A percentile compares a stretch with the other conserved stretches of the same genome.
Conservation (phyloP, 2,888 invertebrate genomes). For the Microctonus hyperodae region DNA sequence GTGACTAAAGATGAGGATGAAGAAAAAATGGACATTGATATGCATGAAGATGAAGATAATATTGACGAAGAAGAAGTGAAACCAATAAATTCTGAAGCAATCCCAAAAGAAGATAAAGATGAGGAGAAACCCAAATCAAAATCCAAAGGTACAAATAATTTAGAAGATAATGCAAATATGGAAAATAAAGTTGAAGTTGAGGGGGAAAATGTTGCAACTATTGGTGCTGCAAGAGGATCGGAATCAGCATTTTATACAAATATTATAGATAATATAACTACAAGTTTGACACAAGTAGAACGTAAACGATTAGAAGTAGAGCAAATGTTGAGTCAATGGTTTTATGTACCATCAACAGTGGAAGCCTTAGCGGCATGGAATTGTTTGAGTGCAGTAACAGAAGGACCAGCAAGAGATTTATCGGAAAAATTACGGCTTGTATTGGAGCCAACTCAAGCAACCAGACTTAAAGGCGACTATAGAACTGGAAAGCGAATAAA, state of each 20-base stretch:
- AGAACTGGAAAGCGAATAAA: constrained; percentile 96
- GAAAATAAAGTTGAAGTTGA: constrained; percentile 72
- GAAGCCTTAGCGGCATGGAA: constrained; percentile 70
- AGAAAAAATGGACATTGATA: constrained; percentile 36
- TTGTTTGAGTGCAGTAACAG: constrained; percentile 68
- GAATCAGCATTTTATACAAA: constrained; percentile 83
- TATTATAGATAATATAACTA: constrained; percentile 39
- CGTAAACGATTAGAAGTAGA: constrained; percentile 50
- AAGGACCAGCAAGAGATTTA: constrained; percentile 78
- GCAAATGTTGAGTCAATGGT: constrained; percentile 53
- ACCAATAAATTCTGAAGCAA: constrained; percentile 52
- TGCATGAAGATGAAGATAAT: constrained; percentile 60
- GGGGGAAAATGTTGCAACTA: constrained; percentile 76
- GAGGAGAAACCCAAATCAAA: constrained; percentile 59
- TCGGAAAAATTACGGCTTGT: constrained; percentile 94
- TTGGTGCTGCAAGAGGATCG: constrained; percentile 71
- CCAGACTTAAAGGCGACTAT: constrained; percentile 93
- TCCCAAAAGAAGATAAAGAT: constrained; percentile 53
- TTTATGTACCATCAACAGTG: constrained; percentile 56
- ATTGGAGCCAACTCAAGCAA: constrained; percentile 93
- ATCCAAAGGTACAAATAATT: constrained; percentile 63
- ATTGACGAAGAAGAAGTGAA: constrained; percentile 66
- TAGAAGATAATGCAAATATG: constrained; percentile 62
- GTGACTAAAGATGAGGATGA: constrained; percentile 64
- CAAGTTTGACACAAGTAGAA: constrained; percentile 36